phyloP scores from a whole-genome alignment of 2,113 vertebrate genomes.

The Sarotherodon lohbergeri region DNA sequence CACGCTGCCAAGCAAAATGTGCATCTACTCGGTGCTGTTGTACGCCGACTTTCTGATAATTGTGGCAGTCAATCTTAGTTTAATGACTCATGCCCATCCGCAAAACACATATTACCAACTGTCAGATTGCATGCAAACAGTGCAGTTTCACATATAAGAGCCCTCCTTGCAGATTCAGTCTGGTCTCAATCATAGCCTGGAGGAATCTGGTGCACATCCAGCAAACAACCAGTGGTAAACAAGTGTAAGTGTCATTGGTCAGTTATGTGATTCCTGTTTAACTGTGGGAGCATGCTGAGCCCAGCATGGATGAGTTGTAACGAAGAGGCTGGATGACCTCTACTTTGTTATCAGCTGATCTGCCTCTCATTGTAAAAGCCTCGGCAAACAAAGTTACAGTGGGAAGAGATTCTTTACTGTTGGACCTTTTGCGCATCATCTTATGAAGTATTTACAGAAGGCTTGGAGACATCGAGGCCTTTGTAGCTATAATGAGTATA shows the following conservation, averaged over 20 bases:
- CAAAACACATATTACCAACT: constrained; percentile 5
- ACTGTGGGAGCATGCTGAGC: background rate
- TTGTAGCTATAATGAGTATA: background rate
- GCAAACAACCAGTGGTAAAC: background rate
- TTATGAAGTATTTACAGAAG: constrained; percentile 22
- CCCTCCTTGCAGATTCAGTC: background rate
- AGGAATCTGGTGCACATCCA: background rate
- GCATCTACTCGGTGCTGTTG: background rate
- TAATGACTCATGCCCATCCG: background rate
- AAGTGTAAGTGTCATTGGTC: constrained; percentile 8
- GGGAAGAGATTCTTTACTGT: background rate
- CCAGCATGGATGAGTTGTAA: constrained; percentile 3
- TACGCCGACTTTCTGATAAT: constrained; percentile 1
- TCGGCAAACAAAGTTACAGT: constrained; percentile 1
- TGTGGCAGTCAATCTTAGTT: constrained; percentile 11
- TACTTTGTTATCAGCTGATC: constrained; percentile 13
- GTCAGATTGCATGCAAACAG: constrained; percentile 22
- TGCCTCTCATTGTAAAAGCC: constrained; percentile 18
- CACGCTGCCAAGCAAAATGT: background rate
- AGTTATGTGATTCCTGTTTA: constrained; percentile 4
- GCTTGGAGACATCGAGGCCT: background rate
- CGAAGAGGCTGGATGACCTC: background rate
- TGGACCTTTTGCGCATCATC: constrained; percentile 1
- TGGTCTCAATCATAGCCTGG: background rate
- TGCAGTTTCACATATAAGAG: constrained; percentile 9